Evolutionary conservation across 2,888 invertebrate species (phyloP), one percentile per base, ranked within the genome.

Genomic region (Macrosoma leucophasiata): DNA sequence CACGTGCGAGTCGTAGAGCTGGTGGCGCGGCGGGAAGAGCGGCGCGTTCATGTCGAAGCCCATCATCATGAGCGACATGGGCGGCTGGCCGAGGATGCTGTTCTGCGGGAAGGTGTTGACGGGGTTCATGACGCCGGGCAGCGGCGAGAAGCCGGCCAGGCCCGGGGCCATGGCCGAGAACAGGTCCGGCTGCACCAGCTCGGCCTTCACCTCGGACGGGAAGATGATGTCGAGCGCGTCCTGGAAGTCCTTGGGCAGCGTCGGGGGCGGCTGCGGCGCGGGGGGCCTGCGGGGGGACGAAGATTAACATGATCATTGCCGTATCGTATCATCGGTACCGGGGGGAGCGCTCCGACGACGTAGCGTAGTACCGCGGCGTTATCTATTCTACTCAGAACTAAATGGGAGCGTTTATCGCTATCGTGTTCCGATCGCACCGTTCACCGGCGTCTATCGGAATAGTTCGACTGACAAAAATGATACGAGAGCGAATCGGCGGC

Each of bases 161-260:
- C 62, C 59, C 2, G 62, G 59, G 13, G 54, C 59, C 21, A 53
- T 31, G 30, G 39, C 47, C 25, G 39, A 38, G 5, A 40, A 36
- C 14, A 48, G 34, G 9, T 57, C 55, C 19, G 52, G 50, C 26
- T 50, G 52, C 1, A 39, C 24, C 30, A 50, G 31, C 8, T 57
- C 54, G 35, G 29, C 13, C 33, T 74, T 70, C 11, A 63, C 65
- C 3, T 70, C 73, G 0, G 73, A 57, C 0, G 90, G 89, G 65
- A 89, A 90, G 33, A 90, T 88, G 18, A 89, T 89, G 58, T 89
- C 88, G 3, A 90, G 71, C 0, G 90, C 89, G 33, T 89, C 89
- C 42, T 89, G 89, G 52, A 90, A 84, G 68, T 90, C 90, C 45
- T 88, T 86, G 2, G 89, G 89, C 1, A 90, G 64, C 29, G 52